Conservation (phyloP, 2,797 vertebrate species). For the Tolypeutes matacus region DNA sequence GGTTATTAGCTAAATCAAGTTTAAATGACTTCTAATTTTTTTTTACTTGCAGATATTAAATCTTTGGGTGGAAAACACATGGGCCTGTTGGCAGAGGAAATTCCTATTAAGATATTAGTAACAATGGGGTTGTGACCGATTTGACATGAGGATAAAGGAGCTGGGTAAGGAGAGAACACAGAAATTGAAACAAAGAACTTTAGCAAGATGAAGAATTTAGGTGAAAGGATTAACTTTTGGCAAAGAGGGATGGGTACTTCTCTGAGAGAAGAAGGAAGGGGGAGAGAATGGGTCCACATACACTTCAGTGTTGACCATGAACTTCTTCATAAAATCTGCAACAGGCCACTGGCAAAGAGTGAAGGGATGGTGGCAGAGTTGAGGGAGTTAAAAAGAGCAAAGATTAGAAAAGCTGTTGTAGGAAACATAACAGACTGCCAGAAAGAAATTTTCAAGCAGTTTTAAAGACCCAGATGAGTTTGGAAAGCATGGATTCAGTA, state of each 20-base stretch:
- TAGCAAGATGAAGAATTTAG: background rate
- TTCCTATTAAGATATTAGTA: background rate
- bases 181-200: background rate
- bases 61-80: background rate
- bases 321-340: background rate
- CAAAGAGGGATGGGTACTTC: background rate
- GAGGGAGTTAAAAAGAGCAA: background rate
- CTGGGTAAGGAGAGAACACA: background rate
- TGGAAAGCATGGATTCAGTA: background rate
- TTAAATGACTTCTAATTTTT: background rate
- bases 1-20: background rate
- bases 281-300: background rate
- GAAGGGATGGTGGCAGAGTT: background rate
- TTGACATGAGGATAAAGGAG: background rate
- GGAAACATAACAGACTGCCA: background rate
- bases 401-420: background rate
- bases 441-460: background rate
- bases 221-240: background rate
- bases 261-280: background rate
- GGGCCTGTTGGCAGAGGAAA: background rate
- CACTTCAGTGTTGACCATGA: background rate
- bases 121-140: fast-evolving
- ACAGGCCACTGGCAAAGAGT: background rate
- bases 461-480: background rate
- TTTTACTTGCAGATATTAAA: constrained; percentile 34